Base-by-base conservation (phyloP, 2,113 vertebrate genomes). In the Thinocorus orbignyianus region DNA sequence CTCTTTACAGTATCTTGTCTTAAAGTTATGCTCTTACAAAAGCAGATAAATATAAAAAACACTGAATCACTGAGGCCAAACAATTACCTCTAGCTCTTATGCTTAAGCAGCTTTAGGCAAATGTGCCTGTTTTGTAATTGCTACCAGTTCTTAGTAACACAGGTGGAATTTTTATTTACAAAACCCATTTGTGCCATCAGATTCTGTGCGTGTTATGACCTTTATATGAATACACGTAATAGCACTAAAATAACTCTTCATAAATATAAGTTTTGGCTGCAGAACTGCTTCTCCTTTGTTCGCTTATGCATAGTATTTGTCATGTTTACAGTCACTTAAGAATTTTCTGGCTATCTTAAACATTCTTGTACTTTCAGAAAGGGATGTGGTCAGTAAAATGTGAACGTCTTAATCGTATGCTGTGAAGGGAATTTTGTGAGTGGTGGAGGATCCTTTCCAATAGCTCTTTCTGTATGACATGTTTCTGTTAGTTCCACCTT, bases 241-340 rank as follows among this genome's bases (percentile, higher is more conserved):
- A 60, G 17, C 70, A 48, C 49, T 57, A 31, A 81, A 97, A 91
- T 85, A 73, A 64, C 88, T 87, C 93, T 54, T 84, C 61, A 44
- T 87, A 95, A 95, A 94, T 81, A 54, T 2, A 7, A 3, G 52
- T 81, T 81, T 30, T 93, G 94, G 84, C 81, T 37, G 39, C 57
- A 20, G 52, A 71, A 17, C 28, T 76, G 70, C 78, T 91, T 87
- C 52, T 72, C 41, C 61, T 92, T 94, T 95, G 70, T 91, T 96
- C 93, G 77, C 19, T 81, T 95, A n/a, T 69, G 60, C 44, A 1
- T 30, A 44, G 24, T 39, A 3, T 91, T 87, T 91, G 57, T 89
- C n/a, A 9, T 69, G 69, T 81, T 95, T 93, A 41, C 65, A 60
- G 60, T 51, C 51, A 42, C 68, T 90, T 18, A 23, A n/a, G 88